These are phyloP conservation scores for Coregonus sp. DNA, from an alignment of 2,797 vertebrate genomes.

Conservation along the genomic window DNA sequence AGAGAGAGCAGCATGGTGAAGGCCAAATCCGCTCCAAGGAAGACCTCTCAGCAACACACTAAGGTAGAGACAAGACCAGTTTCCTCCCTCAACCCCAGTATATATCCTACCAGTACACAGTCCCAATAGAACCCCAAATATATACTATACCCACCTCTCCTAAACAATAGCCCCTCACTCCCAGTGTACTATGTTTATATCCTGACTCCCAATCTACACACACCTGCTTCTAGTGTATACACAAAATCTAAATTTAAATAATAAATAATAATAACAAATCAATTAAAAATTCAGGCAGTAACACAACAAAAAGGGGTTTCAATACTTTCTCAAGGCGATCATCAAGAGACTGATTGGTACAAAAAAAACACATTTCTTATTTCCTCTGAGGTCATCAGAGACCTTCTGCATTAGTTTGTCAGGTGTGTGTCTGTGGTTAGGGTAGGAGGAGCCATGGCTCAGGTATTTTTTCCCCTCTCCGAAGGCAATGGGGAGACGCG, in stretches of 20 bases:
- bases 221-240: too few relatives aligned
- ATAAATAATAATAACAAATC: too few relatives aligned
- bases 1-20: constrained; percentile 72
- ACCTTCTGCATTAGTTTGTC: not conserved
- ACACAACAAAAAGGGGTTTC: too few relatives aligned
- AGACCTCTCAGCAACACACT: constrained; percentile 65
- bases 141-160: not conserved
- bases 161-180: not conserved
- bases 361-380: too few relatives aligned
- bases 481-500: not conserved
- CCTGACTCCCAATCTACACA: too few relatives aligned
- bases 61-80: constrained; percentile 32
- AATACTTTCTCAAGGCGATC: too few relatives aligned
- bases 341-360: too few relatives aligned
- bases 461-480: not conserved
- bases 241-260: too few relatives aligned
- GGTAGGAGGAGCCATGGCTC: not conserved
- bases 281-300: too few relatives aligned
- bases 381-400: not conserved
- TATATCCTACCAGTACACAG: not conserved
- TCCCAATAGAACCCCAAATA: not conserved
- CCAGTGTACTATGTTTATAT: too few relatives aligned
- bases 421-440: not conserved
- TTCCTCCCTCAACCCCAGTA: not conserved
- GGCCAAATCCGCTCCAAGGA: constrained; percentile 72